phyloP scores from a whole-genome alignment of 2,797 vertebrate species.

The Gymnodraco acuticeps region DNA sequence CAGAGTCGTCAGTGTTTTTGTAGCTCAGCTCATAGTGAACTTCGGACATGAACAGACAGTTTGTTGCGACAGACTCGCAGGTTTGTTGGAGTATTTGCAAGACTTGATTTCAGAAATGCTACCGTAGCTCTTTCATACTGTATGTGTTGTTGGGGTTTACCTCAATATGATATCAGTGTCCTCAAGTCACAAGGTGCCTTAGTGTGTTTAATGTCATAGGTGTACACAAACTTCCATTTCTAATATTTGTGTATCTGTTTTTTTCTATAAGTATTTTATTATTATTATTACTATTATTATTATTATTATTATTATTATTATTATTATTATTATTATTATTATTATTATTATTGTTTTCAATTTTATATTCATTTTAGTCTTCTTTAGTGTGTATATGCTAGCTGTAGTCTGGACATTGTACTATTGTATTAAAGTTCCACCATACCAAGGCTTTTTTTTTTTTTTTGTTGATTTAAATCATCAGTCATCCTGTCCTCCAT shows the following conservation, averaged over 20 bases:
- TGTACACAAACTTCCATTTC: slow-evolving; percentile 62
- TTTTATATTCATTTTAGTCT: slow-evolving; percentile 64
- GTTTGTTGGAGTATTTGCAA: slow-evolving; percentile 51
- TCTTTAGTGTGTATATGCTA: slow-evolving; percentile 45
- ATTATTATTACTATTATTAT: slow-evolving; percentile 4
- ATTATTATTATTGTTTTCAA: slow-evolving; percentile 30
- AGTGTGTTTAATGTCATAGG: slow-evolving; percentile 64
- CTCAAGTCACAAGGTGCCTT: slow-evolving; percentile 82
- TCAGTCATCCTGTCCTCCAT: not conserved
- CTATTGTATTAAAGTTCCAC: slow-evolving; percentile 67
- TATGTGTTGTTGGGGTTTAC: slow-evolving; percentile 55
- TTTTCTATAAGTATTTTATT: slow-evolving; percentile 24
- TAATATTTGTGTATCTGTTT: slow-evolving; percentile 34
- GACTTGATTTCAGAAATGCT: slow-evolving; percentile 43
- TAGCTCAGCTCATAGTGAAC: slow-evolving; percentile 29
- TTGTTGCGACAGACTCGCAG: slow-evolving; percentile 32
- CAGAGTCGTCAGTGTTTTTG: slow-evolving; percentile 32
- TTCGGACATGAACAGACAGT: slow-evolving; percentile 28
- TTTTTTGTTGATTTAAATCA: slow-evolving; percentile 4
- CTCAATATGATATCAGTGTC: slow-evolving; percentile 65
- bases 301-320: slow-evolving; percentile 26
- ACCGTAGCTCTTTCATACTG: slow-evolving; percentile 40
- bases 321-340: slow-evolving; percentile 10
- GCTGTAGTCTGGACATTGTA: slow-evolving; percentile 58
- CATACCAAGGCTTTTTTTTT: slow-evolving; percentile 26